These are phyloP conservation scores for Caenorhabditis latens DNA, from an alignment of 1,140 invertebrate genomes.

Conservation along the genomic window DNA sequence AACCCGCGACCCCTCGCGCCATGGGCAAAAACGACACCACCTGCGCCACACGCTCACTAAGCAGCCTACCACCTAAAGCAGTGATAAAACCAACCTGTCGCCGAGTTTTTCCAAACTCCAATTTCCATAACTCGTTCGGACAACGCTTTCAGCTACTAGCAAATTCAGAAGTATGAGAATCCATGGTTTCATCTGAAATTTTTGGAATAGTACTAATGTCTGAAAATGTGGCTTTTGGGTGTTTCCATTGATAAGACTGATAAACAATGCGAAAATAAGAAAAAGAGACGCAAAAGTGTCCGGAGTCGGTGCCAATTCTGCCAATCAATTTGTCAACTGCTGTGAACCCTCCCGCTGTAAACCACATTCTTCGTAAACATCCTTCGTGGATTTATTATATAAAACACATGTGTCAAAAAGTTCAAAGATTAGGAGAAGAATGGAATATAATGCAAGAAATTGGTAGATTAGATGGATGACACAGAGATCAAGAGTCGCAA, in stretches of 20 bases:
- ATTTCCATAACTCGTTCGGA: conserved; percentile 37
- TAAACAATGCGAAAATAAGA: neutral
- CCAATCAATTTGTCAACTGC: conserved; percentile 49
- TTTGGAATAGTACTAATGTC: neutral
- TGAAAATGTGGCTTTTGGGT: neutral
- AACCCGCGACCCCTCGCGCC: neutral
- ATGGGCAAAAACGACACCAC: too few relatives aligned
- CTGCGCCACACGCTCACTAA: too few relatives aligned
- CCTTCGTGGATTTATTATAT: conserved; percentile 7
- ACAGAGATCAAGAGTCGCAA: neutral
- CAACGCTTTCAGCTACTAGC: too few relatives aligned
- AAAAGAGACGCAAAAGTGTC: neutral
- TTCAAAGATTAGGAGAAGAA: conserved; percentile 1
- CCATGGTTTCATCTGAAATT: conserved; percentile 23
- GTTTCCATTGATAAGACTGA: conserved; percentile 23
- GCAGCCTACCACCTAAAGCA: too few relatives aligned
- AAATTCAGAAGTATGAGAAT: neutral
- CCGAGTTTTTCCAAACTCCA: conserved; percentile 8
- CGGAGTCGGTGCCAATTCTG: neutral
- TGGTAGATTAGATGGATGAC: neutral
- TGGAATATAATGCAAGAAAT: neutral
- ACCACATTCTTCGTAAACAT: conserved; percentile 43
- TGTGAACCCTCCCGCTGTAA: neutral
- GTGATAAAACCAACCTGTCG: neutral
- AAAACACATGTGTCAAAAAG: neutral